Base-by-base conservation (phyloP, 2,113 vertebrate genomes). In the Larimichthys crocea region DNA sequence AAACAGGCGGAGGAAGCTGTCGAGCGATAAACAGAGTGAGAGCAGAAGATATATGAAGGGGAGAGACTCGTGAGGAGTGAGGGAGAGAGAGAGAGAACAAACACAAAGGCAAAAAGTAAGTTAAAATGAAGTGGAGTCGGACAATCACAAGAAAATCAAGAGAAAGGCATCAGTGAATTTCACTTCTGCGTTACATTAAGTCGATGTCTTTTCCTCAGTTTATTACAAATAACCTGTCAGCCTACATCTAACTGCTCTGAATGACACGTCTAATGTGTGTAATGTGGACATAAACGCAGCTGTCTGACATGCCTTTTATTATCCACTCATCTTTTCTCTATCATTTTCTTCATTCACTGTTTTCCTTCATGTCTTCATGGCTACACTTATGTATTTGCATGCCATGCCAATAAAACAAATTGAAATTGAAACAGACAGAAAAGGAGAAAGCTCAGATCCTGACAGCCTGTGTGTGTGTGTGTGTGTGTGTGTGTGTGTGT, bases 391-490 rank as follows among this genome's bases (percentile, higher is more conserved):
- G 40, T 49, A 79, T 79, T 79, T 72, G 65, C 60, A 70, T 66
- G 19, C 56, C 52, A 69, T 15, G 50, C n/a, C 2, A 44, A 74
- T 76, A 53, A 76, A 64, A 68, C 52, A 85, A 87, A 85, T 22
- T 79, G 52, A 72, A 80, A 60, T 26, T 75, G 62, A 82, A 63
- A 57, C 56, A 83, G 66, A 81, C 80, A 81, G 76, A 78, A 74
- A 79, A 82, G 49, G 44, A 73, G 61, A 85, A 86, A 76, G 90
- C 89, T 84, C 74, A 89, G 88, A 80, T 92, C 77, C 77, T 89
- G 90, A 87, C 86, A 86, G 53, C 72, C 79, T 83, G 71, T 75
- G 56, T 57, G 49, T 61, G 68, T 62, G 69, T 31, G 49, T 42
- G 44, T 73, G 56, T 69, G 42, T 42, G 67, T 17, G 44, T 62